Evolutionary conservation across 2,113 vertebrate genomes (phyloP).

Genomic region (Neogobius melanostomus): DNA sequence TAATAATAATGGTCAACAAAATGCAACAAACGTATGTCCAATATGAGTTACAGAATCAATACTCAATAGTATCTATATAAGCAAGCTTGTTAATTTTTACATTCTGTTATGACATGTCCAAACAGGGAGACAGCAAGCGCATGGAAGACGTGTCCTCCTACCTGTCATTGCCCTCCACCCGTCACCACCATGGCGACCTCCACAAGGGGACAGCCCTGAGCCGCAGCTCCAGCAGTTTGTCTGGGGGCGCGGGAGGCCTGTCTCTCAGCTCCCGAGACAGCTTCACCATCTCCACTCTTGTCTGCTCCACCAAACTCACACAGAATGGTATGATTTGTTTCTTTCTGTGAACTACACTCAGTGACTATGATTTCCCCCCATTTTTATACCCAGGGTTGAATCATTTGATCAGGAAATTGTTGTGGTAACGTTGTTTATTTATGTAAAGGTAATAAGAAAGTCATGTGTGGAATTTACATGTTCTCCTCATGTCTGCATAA

Average conservation of each 20-base stretch:
- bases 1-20: too few relatives aligned
- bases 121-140: constrained; percentile 94
- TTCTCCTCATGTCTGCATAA: too few relatives aligned
- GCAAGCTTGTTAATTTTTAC: background rate
- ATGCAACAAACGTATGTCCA: too few relatives aligned
- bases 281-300: constrained; percentile 91
- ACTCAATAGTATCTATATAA: too few relatives aligned
- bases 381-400: too few relatives aligned
- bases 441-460: too few relatives aligned
- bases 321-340: constrained; percentile 85
- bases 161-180: constrained; percentile 83
- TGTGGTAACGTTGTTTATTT: background rate
- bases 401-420: too few relatives aligned
- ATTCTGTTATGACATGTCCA: background rate
- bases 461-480: too few relatives aligned
- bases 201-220: constrained; percentile 78
- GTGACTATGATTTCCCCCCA: too few relatives aligned
- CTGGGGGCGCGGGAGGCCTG: constrained; percentile 76
- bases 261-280: constrained; percentile 89
- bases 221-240: constrained; percentile 80
- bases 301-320: constrained; percentile 98
- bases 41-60: too few relatives aligned
- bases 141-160: constrained; percentile 93
- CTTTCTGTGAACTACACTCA: background rate
- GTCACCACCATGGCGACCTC: constrained; percentile 75